Evolutionary conservation across 2,888 invertebrate species (phyloP).

Genomic region (Julus scandinavius): DNA sequence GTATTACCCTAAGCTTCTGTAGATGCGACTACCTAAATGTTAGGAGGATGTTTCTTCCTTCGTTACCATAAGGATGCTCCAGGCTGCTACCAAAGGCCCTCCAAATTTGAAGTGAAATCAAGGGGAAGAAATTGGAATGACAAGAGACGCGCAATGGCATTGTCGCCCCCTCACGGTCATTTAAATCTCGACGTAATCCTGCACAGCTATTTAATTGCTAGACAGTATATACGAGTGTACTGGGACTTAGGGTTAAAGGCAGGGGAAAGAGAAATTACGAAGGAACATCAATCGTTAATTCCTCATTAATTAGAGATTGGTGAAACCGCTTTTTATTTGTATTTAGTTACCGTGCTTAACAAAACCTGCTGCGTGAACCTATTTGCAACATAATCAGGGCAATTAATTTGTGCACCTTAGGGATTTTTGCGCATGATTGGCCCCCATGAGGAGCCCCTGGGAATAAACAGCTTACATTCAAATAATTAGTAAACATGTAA

Average conservation of each 20-base stretch:
- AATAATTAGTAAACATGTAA: not conserved
- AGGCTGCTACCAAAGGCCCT: not conserved
- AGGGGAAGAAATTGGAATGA: constrained; percentile 29
- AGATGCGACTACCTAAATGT: not conserved
- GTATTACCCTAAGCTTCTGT: not conserved
- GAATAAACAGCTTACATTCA: not conserved
- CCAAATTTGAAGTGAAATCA: constrained; percentile 21
- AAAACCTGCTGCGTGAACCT: not conserved
- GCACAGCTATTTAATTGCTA: constrained; percentile 42
- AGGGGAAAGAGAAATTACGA: constrained; percentile 22
- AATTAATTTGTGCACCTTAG: not conserved
- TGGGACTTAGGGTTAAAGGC: not conserved
- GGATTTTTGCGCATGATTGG: not conserved
- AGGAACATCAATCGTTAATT: constrained; percentile 13
- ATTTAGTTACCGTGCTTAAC: constrained; percentile 1
- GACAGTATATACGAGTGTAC: not conserved
- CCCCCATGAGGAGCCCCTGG: not conserved
- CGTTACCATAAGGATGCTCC: not conserved
- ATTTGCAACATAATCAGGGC: not conserved
- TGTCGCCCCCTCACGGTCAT: constrained; percentile 35
- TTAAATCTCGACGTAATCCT: constrained; percentile 38
- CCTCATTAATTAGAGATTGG: constrained; percentile 39
- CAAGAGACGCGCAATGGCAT: not conserved
- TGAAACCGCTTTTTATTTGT: constrained; percentile 33
- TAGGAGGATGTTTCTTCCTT: not conserved